Evolutionary conservation across 2,797 vertebrate genomes (phyloP), one percentile per base, ranked within the genome.

Genomic region (Aulostomus chinensis): DNA sequence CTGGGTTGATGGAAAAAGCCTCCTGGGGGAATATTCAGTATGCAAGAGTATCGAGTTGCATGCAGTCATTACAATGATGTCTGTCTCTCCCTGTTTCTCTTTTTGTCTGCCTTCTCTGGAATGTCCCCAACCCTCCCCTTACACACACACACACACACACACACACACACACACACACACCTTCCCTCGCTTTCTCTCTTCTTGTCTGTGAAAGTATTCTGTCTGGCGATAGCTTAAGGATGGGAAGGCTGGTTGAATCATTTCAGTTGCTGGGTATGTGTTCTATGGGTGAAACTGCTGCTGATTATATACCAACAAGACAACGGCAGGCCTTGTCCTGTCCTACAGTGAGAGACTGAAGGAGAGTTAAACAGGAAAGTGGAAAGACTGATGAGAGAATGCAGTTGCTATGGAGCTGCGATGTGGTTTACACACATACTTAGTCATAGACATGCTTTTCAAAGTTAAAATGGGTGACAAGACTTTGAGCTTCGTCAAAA

Each of bases 1-100:
- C 74, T 86, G 72, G 84, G 81, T 89, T 92, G 90, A 93, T 93
- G 94, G 93, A 92, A 94, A 94, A 91, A 91, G 79, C 76, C 91
- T 90, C 91, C 88, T 46, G 84, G 91, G 92, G 90, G 88, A 90
- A 88, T 86, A 88, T 89, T 90, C 86, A 80, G 83, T 69, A 84
- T 80, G 91, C 88, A 84, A 76, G 91, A 92, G 90, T 87, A 93
- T 89, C 88, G 72, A 81, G 88, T 92, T 92, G 76, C 85, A 76
- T 80, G 85, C 77, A 85, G 86, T 90, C 89, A 74, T 90, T 89
- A 68, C 69, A 51, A 85, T 86, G 78, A 84, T 85, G 81, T 75
- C 84, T 61, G 61, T 83, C 62, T 68, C 64, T 60, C 58, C 66
- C 59, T 52, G 39, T 56, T 46, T 68, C 55, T 58, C 60, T 74